phyloP scores from a whole-genome alignment of 2,113 vertebrate species.

The Alosa alosa region DNA sequence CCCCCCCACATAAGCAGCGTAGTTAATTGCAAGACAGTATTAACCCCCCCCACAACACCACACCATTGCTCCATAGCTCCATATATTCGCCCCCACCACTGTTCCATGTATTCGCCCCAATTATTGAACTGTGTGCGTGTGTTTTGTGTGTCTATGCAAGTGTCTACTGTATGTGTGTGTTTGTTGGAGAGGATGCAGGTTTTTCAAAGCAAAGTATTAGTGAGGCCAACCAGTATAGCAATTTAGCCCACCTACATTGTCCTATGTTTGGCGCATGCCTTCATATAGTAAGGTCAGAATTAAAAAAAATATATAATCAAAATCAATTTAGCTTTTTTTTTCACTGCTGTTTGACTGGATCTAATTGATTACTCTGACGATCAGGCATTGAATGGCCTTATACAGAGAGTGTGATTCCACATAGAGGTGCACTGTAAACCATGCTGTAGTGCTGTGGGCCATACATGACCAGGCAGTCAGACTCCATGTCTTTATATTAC shows the following conservation, averaged over 20 bases:
- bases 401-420: not conserved
- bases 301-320: not conserved
- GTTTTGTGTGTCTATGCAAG: not conserved
- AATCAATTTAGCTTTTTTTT: not conserved
- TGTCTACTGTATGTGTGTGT: not conserved
- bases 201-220: not conserved
- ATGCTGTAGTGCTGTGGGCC: not conserved
- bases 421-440: not conserved
- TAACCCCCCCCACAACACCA: not conserved
- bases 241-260: not conserved
- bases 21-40: conserved; percentile 38
- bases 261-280: not conserved
- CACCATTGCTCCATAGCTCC: too few relatives aligned
- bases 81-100: too few relatives aligned
- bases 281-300: not conserved
- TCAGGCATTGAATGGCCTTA: not conserved
- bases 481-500: not conserved
- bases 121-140: not conserved
- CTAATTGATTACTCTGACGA: not conserved
- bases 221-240: not conserved
- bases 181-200: not conserved
- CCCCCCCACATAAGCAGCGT: conserved; percentile 22
- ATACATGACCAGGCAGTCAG: not conserved
- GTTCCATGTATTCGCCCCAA: not conserved
- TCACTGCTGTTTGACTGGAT: not conserved